phyloP scores from a whole-genome alignment of 1,140 invertebrate species.

The Eumeta japonica region DNA sequence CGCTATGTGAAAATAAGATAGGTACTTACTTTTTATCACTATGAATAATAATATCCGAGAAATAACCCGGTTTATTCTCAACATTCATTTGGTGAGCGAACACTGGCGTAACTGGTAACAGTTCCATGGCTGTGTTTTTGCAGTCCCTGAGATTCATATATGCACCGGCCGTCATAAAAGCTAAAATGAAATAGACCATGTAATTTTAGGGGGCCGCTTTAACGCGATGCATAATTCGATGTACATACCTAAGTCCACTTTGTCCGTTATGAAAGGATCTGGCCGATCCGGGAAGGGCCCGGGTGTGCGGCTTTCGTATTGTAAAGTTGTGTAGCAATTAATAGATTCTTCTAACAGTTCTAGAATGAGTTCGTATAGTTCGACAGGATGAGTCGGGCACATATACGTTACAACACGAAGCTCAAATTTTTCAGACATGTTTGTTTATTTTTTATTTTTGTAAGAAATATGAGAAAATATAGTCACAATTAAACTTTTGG shows the following conservation, averaged over 20 bases:
- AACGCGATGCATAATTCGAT: constrained; percentile 4
- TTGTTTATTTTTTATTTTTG: too few species aligned
- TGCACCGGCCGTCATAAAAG: constrained; percentile 60
- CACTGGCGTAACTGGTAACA: constrained; percentile 60
- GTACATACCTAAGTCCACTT: constrained; percentile 60
- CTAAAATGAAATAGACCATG: constrained; percentile 28
- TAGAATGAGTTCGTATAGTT: constrained; percentile 61
- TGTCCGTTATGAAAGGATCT: constrained; percentile 58
- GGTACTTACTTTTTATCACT: constrained; percentile 58
- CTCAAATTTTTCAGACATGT: constrained; percentile 33
- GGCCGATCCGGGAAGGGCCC: constrained; percentile 48
- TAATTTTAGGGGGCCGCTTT: background rate
- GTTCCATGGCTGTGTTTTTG: constrained; percentile 44
- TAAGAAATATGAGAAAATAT: too few species aligned
- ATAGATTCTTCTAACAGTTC: constrained; percentile 58
- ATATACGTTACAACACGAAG: constrained; percentile 62
- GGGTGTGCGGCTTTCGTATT: constrained; percentile 61
- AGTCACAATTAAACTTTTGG: too few species aligned
- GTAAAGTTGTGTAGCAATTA: constrained; percentile 52
- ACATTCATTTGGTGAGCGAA: constrained; percentile 59
- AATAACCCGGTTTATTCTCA: constrained; percentile 59
- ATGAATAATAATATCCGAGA: constrained; percentile 63
- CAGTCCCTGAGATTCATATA: constrained; percentile 53
- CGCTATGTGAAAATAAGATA: too few species aligned
- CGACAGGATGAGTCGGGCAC: constrained; percentile 62